A percentile compares a stretch with the other conserved stretches of the same genome.
Evolutionary conservation across 2,888 invertebrate genomes (phyloP).

Genomic region (Drosophila multiciliata): DNA sequence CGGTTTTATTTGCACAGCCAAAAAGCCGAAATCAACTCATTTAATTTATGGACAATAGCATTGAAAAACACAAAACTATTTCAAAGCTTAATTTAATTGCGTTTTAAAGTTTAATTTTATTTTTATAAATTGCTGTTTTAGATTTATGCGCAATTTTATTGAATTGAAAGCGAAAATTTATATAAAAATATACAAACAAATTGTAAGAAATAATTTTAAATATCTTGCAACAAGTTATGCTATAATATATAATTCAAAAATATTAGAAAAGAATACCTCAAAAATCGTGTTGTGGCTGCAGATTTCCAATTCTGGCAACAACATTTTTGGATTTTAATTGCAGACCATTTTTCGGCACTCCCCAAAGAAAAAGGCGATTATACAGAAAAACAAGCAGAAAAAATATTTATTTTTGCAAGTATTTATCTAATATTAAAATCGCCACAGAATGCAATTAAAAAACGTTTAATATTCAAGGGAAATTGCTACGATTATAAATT

Average conservation of each 20-base stretch:
- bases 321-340: conserved; percentile 73
- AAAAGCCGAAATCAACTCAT: conserved; percentile 6
- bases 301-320: conserved; percentile 60
- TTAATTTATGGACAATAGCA: conserved; percentile 3
- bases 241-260: too few species aligned
- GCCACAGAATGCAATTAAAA: too few species aligned
- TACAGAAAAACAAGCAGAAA: too few species aligned
- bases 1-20: not conserved
- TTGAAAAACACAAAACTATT: not conserved
- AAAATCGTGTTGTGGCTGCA: not conserved
- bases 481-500: too few species aligned
- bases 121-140: not conserved
- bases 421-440: too few species aligned
- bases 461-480: too few species aligned
- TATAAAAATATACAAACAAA: not conserved
- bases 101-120: not conserved
- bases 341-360: conserved; percentile 47
- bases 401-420: too few species aligned
- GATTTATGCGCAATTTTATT: not conserved
- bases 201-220: not conserved
- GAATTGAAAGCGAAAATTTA: too few species aligned
- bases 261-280: too few species aligned
- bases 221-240: not conserved
- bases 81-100: not conserved
- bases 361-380: too few species aligned